Percentiles rank a stretch among this genome's conserved stretches.
Evolutionary conservation across 2,888 invertebrate species (phyloP).

Genomic region (Cosmopolites sordidus): DNA sequence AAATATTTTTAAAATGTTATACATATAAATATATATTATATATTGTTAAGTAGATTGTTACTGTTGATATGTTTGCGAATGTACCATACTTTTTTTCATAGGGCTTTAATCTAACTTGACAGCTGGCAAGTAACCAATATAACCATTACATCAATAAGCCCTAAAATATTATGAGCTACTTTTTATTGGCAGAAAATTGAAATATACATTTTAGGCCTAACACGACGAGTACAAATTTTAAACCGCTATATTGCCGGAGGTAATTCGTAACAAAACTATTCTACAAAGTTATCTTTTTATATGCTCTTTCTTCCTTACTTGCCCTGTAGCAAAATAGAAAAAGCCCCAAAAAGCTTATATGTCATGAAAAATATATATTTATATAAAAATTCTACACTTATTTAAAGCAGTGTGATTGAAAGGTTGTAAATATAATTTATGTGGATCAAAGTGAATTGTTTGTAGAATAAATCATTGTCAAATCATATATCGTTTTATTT

Average conservation of each 20-base stretch:
- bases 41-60: slow-evolving; percentile 32
- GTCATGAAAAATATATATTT: slow-evolving; percentile 30
- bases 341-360: slow-evolving; percentile 41
- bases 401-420: slow-evolving; percentile 49
- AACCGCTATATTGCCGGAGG: no score
- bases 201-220: not conserved
- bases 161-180: no score
- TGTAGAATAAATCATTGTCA: slow-evolving; percentile 49
- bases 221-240: not conserved
- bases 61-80: slow-evolving; percentile 36
- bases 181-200: no score
- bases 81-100: slow-evolving; percentile 26
- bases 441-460: slow-evolving; percentile 49
- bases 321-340: slow-evolving; percentile 11
- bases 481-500: slow-evolving; percentile 29
- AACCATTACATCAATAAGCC: not conserved
- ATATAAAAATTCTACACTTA: slow-evolving; percentile 47
- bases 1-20: slow-evolving; percentile 23
- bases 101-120: slow-evolving; percentile 8
- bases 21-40: slow-evolving; percentile 19
- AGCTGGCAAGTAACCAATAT: slow-evolving; percentile 12
- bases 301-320: slow-evolving; percentile 3
- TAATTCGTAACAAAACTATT: no score
- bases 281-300: not conserved
- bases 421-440: slow-evolving; percentile 51